Evolutionary conservation across 2,797 vertebrate genomes (phyloP).

Genomic region (Acrocephalus scirpaceus): DNA sequence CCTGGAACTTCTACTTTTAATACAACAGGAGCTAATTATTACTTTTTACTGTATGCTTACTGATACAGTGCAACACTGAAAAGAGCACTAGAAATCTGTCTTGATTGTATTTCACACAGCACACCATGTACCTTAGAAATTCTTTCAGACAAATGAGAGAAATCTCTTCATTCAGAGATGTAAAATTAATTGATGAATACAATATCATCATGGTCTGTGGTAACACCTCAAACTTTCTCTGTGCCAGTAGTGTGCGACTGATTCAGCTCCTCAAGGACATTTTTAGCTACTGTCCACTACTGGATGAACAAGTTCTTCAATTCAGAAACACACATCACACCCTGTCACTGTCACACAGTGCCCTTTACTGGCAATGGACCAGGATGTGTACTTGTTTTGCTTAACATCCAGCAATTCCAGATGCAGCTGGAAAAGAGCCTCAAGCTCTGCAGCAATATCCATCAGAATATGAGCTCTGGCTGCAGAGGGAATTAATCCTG

Average conservation of each 20-base stretch:
- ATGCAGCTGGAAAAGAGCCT: not conserved
- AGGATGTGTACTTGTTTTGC: not conserved
- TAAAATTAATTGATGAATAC: not conserved
- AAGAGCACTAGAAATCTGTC: not conserved
- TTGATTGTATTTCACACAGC: not conserved
- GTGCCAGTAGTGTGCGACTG: not conserved
- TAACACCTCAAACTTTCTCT: not conserved
- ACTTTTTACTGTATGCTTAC: not conserved
- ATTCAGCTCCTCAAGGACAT: not conserved
- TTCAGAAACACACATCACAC: not conserved
- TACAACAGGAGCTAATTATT: not conserved
- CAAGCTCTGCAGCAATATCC: not conserved
- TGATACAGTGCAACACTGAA: fast-evolving
- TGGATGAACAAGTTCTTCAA: not conserved
- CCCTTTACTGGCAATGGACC: not conserved
- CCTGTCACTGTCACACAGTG: not conserved
- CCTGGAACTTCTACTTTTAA: not conserved
- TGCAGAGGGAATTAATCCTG: not conserved
- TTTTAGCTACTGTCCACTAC: not conserved
- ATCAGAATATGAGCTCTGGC: not conserved
- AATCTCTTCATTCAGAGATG: not conserved
- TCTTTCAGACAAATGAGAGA: not conserved
- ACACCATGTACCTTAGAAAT: not conserved
- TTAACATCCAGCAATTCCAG: not conserved
- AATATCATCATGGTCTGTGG: not conserved